These are phyloP conservation scores for Plutomurus gul DNA, from an alignment of 1,140 invertebrate genomes.

Conservation along the genomic window DNA sequence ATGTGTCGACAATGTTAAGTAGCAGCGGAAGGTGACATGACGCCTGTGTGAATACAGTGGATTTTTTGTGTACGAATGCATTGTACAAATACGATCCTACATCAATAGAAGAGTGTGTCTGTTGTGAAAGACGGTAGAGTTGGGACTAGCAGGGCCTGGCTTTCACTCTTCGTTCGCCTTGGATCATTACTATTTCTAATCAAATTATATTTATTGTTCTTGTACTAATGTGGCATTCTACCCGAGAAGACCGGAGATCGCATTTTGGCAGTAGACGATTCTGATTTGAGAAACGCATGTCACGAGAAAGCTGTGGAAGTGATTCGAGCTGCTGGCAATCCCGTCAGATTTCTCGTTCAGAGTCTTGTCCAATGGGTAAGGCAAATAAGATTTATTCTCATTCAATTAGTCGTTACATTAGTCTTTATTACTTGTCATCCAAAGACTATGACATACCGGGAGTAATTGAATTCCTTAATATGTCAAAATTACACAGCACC, in stretches of 20 bases:
- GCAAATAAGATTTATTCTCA: slow-evolving; percentile 44
- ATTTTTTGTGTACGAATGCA: too few relatives aligned
- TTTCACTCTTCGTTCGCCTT: background rate
- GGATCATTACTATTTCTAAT: slow-evolving; percentile 8
- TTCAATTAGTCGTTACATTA: background rate
- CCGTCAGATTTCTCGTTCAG: slow-evolving; percentile 89
- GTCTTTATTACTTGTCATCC: background rate
- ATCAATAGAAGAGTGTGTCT: too few relatives aligned
- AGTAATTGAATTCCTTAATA: too few relatives aligned
- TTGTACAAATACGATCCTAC: too few relatives aligned
- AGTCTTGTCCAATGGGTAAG: slow-evolving; percentile 82
- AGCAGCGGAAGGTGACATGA: too few relatives aligned
- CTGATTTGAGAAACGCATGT: slow-evolving; percentile 84
- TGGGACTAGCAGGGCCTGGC: too few relatives aligned
- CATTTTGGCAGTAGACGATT: slow-evolving; percentile 90
- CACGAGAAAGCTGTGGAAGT: slow-evolving; percentile 95
- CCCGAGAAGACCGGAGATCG: slow-evolving; percentile 77
- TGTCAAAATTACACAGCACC: too few relatives aligned
- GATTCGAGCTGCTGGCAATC: slow-evolving; percentile 87
- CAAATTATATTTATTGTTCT: slow-evolving; percentile 13
- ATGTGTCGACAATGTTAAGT: too few relatives aligned
- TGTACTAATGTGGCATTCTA: background rate
- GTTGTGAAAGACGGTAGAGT: too few relatives aligned
- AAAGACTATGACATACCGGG: too few relatives aligned
- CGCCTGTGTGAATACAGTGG: too few relatives aligned